These are phyloP conservation scores for Rhinella marina DNA, from an alignment of 2,797 vertebrate genomes.

Conservation along the genomic window DNA sequence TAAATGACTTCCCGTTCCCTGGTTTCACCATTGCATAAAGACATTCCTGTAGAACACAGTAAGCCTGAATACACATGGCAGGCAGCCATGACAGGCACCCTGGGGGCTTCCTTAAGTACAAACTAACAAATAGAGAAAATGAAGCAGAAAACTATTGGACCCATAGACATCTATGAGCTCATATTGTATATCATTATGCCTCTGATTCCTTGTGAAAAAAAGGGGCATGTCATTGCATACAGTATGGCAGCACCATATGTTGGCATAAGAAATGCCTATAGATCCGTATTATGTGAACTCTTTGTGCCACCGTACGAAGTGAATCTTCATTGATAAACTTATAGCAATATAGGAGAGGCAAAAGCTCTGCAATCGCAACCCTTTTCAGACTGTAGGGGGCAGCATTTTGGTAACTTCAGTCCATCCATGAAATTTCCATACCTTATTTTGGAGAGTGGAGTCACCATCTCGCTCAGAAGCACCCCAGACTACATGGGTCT, in stretches of 20 bases:
- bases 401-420: too few relatives aligned
- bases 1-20: neutral
- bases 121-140: neutral
- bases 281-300: neutral
- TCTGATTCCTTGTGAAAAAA: neutral
- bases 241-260: neutral
- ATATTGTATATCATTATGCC: neutral
- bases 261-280: too few relatives aligned
- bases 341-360: too few relatives aligned
- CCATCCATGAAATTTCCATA: neutral
- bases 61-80: neutral
- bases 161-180: neutral
- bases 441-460: neutral
- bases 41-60: neutral
- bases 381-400: neutral
- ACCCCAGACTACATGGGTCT: neutral
- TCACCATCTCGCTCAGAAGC: neutral
- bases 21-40: neutral
- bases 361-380: too few relatives aligned
- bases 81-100: neutral
- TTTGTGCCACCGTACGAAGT: too few relatives aligned
- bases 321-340: too few relatives aligned
- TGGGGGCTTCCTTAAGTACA: neutral
- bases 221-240: neutral
- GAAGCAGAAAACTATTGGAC: neutral